Percentiles rank a stretch among this genome's conserved stretches.
Evolutionary conservation across 30 jellyfish, hydroid and myxozoan species (phyloP).

Genomic region (Cassiopea andromeda): DNA sequence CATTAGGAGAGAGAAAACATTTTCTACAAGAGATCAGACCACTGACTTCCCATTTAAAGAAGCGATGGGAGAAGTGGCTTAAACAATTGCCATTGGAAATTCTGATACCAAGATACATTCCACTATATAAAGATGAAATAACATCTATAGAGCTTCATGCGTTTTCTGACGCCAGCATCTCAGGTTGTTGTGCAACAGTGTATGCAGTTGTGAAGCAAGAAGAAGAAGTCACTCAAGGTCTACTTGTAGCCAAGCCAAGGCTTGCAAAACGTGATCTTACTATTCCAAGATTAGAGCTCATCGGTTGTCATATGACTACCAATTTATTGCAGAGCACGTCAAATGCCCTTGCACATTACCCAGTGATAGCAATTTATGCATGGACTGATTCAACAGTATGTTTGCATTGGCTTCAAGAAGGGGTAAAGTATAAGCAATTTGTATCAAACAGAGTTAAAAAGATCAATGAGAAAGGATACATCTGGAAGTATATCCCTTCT

Average conservation of each 20-base stretch:
- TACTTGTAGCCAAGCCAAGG: constrained; percentile 69
- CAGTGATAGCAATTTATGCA: constrained; percentile 16
- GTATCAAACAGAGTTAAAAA: no score
- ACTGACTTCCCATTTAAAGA: constrained; percentile 27
- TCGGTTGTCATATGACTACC: constrained; percentile 67
- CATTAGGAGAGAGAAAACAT: constrained; percentile 42
- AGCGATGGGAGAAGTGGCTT: constrained; percentile 68
- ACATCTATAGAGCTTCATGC: constrained; percentile 59
- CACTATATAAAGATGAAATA: constrained; percentile 13
- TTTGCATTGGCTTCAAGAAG: not conserved
- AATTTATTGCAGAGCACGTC: constrained; percentile 45
- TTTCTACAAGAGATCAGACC: constrained; percentile 56
- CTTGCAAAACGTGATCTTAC: constrained; percentile 63
- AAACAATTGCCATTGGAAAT: constrained; percentile 37
- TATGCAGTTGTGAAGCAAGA: constrained; percentile 73
- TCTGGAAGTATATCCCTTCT: no score
- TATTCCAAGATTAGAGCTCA: constrained; percentile 78
- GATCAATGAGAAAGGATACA: no score
- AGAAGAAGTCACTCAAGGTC: constrained; percentile 29
- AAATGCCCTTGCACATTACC: constrained; percentile 31
- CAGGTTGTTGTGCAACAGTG: constrained; percentile 69
- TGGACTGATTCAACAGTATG: no score
- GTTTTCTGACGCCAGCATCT: constrained; percentile 79
- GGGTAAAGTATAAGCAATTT: no score
- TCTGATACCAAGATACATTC: constrained; percentile 67